Percentiles rank a stretch among this genome's conserved stretches.
phyloP scores from a whole-genome alignment of 2,888 invertebrate species.

The Drosophila monieri region DNA sequence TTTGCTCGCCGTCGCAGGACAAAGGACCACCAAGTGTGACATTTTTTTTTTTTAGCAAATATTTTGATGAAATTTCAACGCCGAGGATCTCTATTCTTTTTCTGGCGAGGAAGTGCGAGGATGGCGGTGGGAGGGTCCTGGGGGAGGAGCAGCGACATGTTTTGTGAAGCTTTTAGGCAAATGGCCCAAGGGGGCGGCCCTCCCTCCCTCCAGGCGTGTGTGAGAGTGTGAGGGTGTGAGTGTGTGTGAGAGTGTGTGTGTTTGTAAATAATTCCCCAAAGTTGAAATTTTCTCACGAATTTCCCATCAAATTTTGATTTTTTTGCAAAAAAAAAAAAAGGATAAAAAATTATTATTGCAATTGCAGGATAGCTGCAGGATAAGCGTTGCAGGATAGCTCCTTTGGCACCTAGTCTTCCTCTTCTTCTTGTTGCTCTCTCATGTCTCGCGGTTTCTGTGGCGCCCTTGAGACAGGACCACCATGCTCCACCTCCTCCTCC shows the following conservation, averaged over 20 bases:
- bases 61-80: too few relatives aligned
- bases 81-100: too few relatives aligned
- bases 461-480: constrained; percentile 46
- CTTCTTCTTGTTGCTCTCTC: constrained; percentile 5
- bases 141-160: constrained; percentile 10
- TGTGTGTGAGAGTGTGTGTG: too few relatives aligned
- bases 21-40: constrained; percentile 3
- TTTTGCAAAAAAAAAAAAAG: too few relatives aligned
- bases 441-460: constrained; percentile 48
- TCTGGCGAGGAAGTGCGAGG: too few relatives aligned
- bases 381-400: constrained; percentile 10
- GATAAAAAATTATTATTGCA: constrained; percentile 14
- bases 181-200: too few relatives aligned
- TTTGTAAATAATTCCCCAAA: too few relatives aligned
- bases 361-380: constrained; percentile 15
- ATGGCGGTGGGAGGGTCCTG: too few relatives aligned
- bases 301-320: too few relatives aligned
- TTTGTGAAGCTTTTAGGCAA: constrained; percentile 28
- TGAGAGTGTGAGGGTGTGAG: too few relatives aligned
- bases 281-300: too few relatives aligned
- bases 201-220: too few relatives aligned
- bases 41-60: neutral
- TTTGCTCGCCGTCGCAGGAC: constrained; percentile 18
- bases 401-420: constrained; percentile 4
- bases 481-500: neutral